Percentiles rank a stretch among this genome's conserved stretches.
phyloP scores from a whole-genome alignment of 2,797 vertebrate species.

The Furcifer pardalis region DNA sequence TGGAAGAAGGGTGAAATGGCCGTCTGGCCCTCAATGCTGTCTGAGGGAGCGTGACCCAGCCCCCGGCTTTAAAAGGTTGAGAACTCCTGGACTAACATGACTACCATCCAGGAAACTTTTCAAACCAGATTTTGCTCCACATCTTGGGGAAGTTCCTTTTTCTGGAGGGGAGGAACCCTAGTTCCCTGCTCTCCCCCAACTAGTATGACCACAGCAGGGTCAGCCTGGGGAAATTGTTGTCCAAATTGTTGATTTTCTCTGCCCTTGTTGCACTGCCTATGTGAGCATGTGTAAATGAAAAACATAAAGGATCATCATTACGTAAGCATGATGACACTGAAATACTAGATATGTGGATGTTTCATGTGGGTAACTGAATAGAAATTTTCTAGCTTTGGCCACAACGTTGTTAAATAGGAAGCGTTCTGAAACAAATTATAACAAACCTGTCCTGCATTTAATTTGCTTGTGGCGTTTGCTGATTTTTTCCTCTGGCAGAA shows the following conservation, averaged over 20 bases:
- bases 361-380: background rate
- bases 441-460: background rate
- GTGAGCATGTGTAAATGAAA: background rate
- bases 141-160: too few relatives aligned
- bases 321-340: background rate
- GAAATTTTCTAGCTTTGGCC: background rate
- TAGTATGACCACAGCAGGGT: too few relatives aligned
- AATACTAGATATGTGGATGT: background rate
- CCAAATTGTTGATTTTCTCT: background rate
- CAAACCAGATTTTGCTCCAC: background rate
- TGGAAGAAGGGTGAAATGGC: too few relatives aligned
- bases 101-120: background rate
- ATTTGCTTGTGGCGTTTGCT: background rate
- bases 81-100: too few relatives aligned
- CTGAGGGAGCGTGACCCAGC: too few relatives aligned
- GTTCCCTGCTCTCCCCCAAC: too few relatives aligned
- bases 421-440: background rate
- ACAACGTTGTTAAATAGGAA: background rate
- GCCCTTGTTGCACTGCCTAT: background rate
- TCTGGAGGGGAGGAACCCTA: too few relatives aligned
- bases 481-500: too few relatives aligned
- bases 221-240: too few relatives aligned
- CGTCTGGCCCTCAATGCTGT: too few relatives aligned
- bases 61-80: too few relatives aligned
- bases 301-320: too few relatives aligned